Conservation (phyloP, 2,888 invertebrate species). For the Macrosiphum euphorbiae region DNA sequence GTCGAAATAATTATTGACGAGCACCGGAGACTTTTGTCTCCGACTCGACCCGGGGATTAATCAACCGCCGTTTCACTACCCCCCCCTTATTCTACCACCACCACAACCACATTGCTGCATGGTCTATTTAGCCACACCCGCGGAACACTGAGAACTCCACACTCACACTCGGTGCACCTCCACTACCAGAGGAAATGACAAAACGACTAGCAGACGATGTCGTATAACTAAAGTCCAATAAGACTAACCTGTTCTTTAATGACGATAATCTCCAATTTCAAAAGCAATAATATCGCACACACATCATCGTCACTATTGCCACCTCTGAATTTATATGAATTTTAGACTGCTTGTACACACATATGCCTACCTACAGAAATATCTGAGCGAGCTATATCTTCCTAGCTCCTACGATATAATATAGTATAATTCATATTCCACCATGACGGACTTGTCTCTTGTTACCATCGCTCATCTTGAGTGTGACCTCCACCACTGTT, state of each 20-base stretch:
- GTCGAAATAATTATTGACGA: constrained; percentile 65
- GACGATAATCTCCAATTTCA: constrained; percentile 22
- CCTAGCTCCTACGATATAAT: neutral
- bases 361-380: neutral
- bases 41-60: constrained; percentile 59
- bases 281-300: neutral
- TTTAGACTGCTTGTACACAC: neutral
- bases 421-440: neutral
- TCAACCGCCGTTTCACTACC: constrained; percentile 41
- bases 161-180: neutral
- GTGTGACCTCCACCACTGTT: neutral
- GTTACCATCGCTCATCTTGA: neutral
- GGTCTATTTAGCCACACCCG: neutral
- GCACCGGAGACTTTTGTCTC: constrained; percentile 64
- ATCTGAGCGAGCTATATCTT: neutral
- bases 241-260: constrained; percentile 44
- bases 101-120: neutral
- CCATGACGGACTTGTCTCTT: neutral
- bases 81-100: neutral
- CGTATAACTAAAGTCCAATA: neutral
- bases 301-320: neutral
- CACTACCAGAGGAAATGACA: constrained; percentile 38
- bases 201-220: constrained; percentile 25
- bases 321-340: neutral
- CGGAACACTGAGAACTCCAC: neutral